phyloP scores from a whole-genome alignment of 2,888 invertebrate species.

The Agrilus cyanescens region DNA sequence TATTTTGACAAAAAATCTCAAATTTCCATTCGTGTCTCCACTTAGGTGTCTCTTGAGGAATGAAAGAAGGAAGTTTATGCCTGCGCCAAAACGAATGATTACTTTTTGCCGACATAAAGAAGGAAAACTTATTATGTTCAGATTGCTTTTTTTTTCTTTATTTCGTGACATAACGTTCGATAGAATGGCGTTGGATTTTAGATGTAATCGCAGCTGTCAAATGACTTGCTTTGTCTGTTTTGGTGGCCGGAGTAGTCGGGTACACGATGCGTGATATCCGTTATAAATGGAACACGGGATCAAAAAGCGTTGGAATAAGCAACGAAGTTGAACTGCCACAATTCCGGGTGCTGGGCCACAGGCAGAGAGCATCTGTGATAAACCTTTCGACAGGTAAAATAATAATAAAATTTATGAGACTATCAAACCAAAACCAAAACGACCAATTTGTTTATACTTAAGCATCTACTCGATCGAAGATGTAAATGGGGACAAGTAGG shows the following conservation, averaged over 20 bases:
- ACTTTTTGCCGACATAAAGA: too few relatives aligned
- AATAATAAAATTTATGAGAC: conserved; percentile 17
- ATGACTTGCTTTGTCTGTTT: conserved; percentile 38
- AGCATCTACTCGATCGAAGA: too few relatives aligned
- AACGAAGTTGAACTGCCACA: conserved; percentile 92
- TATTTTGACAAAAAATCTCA: too few relatives aligned
- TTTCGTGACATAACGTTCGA: conserved; percentile 1
- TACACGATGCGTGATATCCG: conserved; percentile 96
- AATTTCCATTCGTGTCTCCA: too few relatives aligned
- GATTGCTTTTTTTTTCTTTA: conserved; percentile 3
- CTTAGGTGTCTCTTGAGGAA: too few relatives aligned
- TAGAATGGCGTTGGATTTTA: conserved; percentile 6
- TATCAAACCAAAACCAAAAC: conserved; percentile 9
- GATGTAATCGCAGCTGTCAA: conserved; percentile 24
- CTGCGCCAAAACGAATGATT: too few relatives aligned
- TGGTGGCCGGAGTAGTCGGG: conserved; percentile 61
- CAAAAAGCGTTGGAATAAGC: conserved; percentile 89
- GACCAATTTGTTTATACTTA: not conserved
- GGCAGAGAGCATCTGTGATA: conserved; percentile 88
- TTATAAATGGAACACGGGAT: conserved; percentile 91
- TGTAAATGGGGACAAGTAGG: too few relatives aligned
- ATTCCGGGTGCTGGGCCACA: conserved; percentile 93
- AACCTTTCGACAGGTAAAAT: conserved; percentile 87
- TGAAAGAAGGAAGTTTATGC: too few relatives aligned
- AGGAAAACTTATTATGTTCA: not conserved